phyloP scores from a whole-genome alignment of 2,113 vertebrate genomes.

The Pionites leucogaster region DNA sequence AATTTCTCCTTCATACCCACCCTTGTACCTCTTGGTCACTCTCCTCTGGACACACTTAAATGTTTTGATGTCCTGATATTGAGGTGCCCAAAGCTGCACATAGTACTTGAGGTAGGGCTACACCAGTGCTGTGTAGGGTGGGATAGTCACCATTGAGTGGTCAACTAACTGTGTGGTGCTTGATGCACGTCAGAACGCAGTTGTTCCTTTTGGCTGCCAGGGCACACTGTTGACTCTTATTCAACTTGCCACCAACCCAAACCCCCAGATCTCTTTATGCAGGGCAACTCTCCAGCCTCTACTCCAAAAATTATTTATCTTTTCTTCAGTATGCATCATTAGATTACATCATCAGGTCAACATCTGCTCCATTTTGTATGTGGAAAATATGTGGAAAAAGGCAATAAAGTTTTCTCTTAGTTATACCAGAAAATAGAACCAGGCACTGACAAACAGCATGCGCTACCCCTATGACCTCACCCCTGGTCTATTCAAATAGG shows the following conservation, averaged over 20 bases:
- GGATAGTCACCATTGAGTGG: accelerated
- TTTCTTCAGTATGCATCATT: not conserved
- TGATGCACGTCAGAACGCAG: accelerated
- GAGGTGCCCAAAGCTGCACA: not conserved
- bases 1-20: not conserved
- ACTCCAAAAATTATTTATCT: not conserved
- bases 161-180: accelerated
- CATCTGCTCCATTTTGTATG: not conserved
- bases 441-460: not conserved
- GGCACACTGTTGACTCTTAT: not conserved
- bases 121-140: too few species aligned
- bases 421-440: not conserved
- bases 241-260: accelerated
- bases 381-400: not conserved
- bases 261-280: accelerated
- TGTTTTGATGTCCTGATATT: not conserved
- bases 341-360: not conserved
- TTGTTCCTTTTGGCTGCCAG: not conserved
- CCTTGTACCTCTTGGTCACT: not conserved
- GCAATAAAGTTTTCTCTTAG: not conserved
- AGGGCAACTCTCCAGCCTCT: not conserved
- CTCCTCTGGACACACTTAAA: not conserved
- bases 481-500: not conserved
- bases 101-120: accelerated
- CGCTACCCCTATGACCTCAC: not conserved